Conservation (phyloP, 2,113 vertebrate genomes). For the Tetraodon nigroviridis region DNA sequence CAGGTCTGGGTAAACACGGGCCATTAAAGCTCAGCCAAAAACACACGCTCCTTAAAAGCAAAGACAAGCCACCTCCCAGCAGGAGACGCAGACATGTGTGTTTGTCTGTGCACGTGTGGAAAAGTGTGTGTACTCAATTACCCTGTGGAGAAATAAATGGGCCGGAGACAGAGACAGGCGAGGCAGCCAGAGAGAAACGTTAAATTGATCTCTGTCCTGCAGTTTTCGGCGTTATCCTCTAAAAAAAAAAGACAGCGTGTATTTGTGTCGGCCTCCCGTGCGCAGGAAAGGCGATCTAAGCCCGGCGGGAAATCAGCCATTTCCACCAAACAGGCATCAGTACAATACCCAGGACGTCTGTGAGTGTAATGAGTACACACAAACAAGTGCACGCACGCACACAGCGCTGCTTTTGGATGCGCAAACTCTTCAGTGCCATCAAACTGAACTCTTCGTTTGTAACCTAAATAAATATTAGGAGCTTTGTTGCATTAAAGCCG, state of each 20-base stretch:
- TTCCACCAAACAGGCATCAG: constrained; percentile 50
- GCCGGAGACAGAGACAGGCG: constrained; percentile 21
- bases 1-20: constrained; percentile 56
- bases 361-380: constrained; percentile 51
- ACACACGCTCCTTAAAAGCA: constrained; percentile 55
- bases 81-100: constrained; percentile 36
- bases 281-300: constrained; percentile 49
- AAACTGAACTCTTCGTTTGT: constrained; percentile 13
- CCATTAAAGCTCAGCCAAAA: constrained; percentile 63
- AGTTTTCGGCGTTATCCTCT: constrained; percentile 52
- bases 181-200: constrained; percentile 41
- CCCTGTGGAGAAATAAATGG: constrained; percentile 53
- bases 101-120: constrained; percentile 26
- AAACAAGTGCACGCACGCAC: too few relatives aligned
- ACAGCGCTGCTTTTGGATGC: background rate
- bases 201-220: constrained; percentile 66
- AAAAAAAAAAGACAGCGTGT: constrained; percentile 17
- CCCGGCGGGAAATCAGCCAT: constrained; percentile 40
- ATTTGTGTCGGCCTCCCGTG: constrained; percentile 50
- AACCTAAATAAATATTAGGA: constrained; percentile 26
- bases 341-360: constrained; percentile 41
- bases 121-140: constrained; percentile 64
- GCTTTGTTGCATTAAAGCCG: constrained; percentile 20
- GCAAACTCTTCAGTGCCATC: constrained; percentile 6
- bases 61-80: constrained; percentile 55